Conservation (phyloP, 2,113 vertebrate species). For the Halcyon malimbica region DNA sequence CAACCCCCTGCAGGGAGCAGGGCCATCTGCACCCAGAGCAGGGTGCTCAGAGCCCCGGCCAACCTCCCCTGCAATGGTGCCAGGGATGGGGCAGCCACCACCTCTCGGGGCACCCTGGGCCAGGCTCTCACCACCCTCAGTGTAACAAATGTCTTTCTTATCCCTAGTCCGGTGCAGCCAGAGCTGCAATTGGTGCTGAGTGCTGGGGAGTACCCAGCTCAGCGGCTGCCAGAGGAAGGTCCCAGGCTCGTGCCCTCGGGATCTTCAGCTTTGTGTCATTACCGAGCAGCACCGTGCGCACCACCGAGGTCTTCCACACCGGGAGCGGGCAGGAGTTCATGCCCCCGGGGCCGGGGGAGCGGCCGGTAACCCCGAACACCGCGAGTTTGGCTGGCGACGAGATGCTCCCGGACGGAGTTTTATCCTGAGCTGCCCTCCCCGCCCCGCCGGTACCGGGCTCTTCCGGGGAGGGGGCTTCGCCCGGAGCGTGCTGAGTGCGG, state of each 20-base stretch:
- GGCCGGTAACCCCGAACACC: neutral
- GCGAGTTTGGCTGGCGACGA: neutral
- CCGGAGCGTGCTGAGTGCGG: neutral
- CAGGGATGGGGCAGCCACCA: neutral
- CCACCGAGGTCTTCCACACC: neutral
- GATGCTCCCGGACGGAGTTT: neutral
- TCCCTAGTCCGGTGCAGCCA: neutral
- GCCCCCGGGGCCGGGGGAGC: neutral
- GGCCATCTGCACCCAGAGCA: neutral
- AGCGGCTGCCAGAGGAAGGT: neutral
- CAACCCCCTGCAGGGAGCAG: neutral
- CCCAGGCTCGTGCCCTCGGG: neutral
- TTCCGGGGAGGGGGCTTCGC: neutral
- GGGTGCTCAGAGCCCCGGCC: neutral
- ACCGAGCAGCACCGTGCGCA: neutral
- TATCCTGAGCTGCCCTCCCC: neutral
- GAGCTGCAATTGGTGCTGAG: accelerated
- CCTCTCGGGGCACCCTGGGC: neutral
- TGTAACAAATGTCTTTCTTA: neutral
- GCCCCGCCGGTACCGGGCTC: neutral
- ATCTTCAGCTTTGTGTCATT: neutral
- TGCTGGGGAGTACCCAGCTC: neutral
- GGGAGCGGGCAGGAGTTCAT: neutral
- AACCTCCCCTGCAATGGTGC: neutral
- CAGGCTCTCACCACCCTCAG: neutral